Evolutionary conservation across 2,797 vertebrate genomes (phyloP).

Genomic region (Prionace glauca): DNA sequence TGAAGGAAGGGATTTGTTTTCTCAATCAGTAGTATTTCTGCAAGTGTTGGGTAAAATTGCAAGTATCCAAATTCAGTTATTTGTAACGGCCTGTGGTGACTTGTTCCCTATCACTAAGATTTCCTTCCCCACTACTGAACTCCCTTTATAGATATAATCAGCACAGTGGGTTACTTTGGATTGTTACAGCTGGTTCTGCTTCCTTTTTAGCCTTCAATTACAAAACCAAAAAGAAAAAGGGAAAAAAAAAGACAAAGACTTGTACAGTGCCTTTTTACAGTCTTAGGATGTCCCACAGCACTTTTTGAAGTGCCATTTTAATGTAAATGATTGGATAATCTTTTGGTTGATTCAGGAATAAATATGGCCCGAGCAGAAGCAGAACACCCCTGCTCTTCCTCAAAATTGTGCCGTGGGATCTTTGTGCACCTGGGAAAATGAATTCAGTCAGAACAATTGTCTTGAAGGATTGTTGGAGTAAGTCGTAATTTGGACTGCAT

Average conservation of each 20-base stretch:
- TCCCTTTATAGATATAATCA: not conserved
- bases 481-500: not conserved
- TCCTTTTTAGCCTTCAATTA: not conserved
- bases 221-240: not conserved
- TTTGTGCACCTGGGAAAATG: not conserved
- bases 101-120: not conserved
- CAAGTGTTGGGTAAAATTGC: not conserved
- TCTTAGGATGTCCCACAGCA: not conserved
- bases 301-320: not conserved
- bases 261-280: not conserved
- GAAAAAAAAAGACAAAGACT: not conserved
- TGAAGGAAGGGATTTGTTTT: too few species aligned
- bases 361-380: not conserved
- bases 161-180: not conserved
- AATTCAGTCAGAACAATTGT: not conserved
- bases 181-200: not conserved
- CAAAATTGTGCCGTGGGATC: not conserved
- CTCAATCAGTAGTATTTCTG: not conserved
- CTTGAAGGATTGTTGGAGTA: not conserved
- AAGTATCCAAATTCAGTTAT: not conserved
- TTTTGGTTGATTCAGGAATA: not conserved
- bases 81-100: not conserved
- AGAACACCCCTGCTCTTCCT: not conserved
- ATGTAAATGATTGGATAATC: not conserved
- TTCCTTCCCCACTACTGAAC: not conserved